Percentiles rank a stretch among this genome's conserved stretches.
phyloP scores from a whole-genome alignment of 2,113 vertebrate species.

The Poeciliopsis prolifica region DNA sequence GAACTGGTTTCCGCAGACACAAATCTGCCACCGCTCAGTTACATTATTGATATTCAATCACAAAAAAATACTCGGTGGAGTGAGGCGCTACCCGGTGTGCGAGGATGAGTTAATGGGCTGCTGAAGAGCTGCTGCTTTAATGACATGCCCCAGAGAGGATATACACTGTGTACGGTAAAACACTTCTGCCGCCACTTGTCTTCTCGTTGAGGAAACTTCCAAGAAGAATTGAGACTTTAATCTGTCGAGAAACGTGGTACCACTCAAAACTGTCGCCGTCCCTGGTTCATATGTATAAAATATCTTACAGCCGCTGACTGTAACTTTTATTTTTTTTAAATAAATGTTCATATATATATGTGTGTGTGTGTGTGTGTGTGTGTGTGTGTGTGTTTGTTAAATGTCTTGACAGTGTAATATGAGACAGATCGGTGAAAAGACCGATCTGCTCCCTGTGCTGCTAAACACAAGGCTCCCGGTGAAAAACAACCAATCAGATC shows the following conservation, averaged over 20 bases:
- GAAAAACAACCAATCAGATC: too few relatives aligned
- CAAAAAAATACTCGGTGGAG: slow-evolving; percentile 43
- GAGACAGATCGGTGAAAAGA: too few relatives aligned
- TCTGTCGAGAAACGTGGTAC: not conserved
- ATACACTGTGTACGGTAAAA: slow-evolving; percentile 14
- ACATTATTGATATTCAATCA: slow-evolving; percentile 56
- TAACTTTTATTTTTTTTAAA: too few relatives aligned
- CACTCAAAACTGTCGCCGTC: too few relatives aligned
- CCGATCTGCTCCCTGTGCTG: too few relatives aligned
- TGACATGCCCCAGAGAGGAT: slow-evolving; percentile 46
- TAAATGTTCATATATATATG: too few relatives aligned
- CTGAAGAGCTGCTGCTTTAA: slow-evolving; percentile 48
- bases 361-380: too few relatives aligned
- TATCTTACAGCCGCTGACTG: not conserved
- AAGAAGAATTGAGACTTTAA: not conserved
- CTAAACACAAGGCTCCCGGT: too few relatives aligned
- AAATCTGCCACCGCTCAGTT: slow-evolving; percentile 26
- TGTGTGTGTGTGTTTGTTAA: too few relatives aligned
- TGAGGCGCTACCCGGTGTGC: slow-evolving; percentile 44
- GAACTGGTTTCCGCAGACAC: slow-evolving; percentile 18
- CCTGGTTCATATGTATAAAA: not conserved
- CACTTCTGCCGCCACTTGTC: slow-evolving; percentile 7
- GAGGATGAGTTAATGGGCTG: slow-evolving; percentile 56
- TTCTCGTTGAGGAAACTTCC: not conserved
- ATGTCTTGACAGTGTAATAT: too few relatives aligned